Evolutionary conservation across 2,113 vertebrate species (phyloP).

Genomic region (Phrynosoma blainvillii): DNA sequence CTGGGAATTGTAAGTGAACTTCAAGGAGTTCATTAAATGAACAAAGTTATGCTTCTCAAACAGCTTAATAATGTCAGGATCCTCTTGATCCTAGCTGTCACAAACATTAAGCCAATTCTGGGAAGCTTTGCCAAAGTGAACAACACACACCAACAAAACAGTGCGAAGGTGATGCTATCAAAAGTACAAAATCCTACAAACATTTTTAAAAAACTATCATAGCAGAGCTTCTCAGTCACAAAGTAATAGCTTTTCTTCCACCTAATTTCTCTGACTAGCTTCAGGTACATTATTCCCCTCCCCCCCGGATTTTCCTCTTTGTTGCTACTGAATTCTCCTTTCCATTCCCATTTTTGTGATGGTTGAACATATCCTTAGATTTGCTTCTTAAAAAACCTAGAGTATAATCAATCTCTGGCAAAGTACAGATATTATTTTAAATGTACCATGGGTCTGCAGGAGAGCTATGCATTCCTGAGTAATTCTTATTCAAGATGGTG

Average conservation of each 20-base stretch:
- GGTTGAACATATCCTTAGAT: neutral
- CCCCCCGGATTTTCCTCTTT: neutral
- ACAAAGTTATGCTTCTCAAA: neutral
- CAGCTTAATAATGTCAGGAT: neutral
- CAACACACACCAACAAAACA: neutral
- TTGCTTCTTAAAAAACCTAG: neutral
- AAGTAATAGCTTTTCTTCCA: neutral
- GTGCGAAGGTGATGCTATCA: neutral
- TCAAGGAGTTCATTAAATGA: neutral
- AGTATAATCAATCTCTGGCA: constrained; percentile 19
- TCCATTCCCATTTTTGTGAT: neutral
- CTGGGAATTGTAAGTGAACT: neutral
- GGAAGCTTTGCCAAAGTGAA: neutral
- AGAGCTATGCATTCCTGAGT: neutral
- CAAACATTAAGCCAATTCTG: neutral
- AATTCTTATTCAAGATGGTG: constrained; percentile 15
- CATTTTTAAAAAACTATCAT: neutral
- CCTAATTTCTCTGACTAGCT: rapidly evolving
- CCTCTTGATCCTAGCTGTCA: neutral
- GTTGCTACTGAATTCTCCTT: rapidly evolving
- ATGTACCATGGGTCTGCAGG: constrained; percentile 6
- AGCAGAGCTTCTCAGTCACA: neutral
- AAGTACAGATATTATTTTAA: neutral
- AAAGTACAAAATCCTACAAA: neutral
- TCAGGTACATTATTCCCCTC: neutral